These are phyloP conservation scores for Glossosoma conforme DNA, from an alignment of 1,140 invertebrate genomes.

Conservation along the genomic window DNA sequence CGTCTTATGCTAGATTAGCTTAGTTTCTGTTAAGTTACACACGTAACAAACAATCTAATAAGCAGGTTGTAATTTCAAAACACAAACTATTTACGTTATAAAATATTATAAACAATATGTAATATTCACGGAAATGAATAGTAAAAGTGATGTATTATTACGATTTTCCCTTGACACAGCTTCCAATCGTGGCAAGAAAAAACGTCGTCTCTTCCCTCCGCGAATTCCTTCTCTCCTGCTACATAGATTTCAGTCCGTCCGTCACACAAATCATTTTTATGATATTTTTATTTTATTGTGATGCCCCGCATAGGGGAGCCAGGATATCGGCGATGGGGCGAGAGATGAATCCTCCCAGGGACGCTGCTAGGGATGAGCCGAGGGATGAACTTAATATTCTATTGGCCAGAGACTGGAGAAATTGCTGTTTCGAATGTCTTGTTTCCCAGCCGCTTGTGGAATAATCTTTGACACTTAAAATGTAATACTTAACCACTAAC, in stretches of 20 bases:
- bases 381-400: conserved; percentile 8
- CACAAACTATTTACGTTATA: no score
- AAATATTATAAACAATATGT: no score
- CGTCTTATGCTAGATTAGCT: no score
- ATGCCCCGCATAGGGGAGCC: conserved; percentile 23
- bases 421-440: conserved; percentile 1
- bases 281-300: conserved; percentile 33
- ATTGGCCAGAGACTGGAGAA: background rate
- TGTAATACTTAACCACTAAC: no score
- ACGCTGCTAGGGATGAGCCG: conserved; percentile 8
- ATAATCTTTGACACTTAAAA: no score
- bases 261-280: conserved; percentile 33
- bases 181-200: background rate
- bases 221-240: conserved; percentile 2
- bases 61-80: no score
- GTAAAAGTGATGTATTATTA: background rate
- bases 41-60: no score
- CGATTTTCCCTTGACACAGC: background rate
- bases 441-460: no score
- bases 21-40: no score
- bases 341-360: conserved; percentile 16
- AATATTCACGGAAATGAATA: no score
- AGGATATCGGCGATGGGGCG: conserved; percentile 22
- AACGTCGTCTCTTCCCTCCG: conserved; percentile 6
- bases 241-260: conserved; percentile 28